Conservation (phyloP, 1,140 invertebrate genomes). For the Drosophila neocordata region DNA sequence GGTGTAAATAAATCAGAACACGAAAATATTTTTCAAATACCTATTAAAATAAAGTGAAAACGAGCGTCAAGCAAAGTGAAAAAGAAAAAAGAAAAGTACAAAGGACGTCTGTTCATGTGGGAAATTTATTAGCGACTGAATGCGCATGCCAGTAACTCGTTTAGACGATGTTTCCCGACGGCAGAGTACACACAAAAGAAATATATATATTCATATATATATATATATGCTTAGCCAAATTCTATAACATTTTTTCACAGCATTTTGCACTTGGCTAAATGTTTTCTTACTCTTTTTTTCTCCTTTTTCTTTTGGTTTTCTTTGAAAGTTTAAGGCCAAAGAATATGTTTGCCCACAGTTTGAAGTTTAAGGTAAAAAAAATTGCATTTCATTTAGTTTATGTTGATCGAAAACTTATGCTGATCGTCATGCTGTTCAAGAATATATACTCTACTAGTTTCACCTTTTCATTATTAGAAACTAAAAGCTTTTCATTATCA, state of each 20-base stretch:
- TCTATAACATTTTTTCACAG: neutral
- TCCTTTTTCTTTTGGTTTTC: neutral
- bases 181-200: constrained; percentile 3
- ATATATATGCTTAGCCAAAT: neutral
- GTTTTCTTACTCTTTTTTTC: too few species aligned
- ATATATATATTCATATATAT: neutral
- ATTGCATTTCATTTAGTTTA: too few species aligned
- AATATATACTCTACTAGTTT: too few species aligned
- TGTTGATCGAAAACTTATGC: too few species aligned
- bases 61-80: neutral
- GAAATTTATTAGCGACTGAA: constrained; percentile 11
- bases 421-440: too few species aligned
- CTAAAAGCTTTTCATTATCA: too few species aligned
- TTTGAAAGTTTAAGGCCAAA: too few species aligned
- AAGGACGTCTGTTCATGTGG: constrained; percentile 2
- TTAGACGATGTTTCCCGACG: neutral
- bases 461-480: too few species aligned
- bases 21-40: neutral
- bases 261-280: neutral
- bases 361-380: too few species aligned
- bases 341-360: too few species aligned
- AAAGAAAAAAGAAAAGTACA: neutral
- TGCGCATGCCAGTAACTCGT: constrained; percentile 7
- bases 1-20: constrained; percentile 1
- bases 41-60: neutral